Evolutionary conservation across 2,888 invertebrate genomes (phyloP).

Genomic region (Acanthoscelides obtectus): DNA sequence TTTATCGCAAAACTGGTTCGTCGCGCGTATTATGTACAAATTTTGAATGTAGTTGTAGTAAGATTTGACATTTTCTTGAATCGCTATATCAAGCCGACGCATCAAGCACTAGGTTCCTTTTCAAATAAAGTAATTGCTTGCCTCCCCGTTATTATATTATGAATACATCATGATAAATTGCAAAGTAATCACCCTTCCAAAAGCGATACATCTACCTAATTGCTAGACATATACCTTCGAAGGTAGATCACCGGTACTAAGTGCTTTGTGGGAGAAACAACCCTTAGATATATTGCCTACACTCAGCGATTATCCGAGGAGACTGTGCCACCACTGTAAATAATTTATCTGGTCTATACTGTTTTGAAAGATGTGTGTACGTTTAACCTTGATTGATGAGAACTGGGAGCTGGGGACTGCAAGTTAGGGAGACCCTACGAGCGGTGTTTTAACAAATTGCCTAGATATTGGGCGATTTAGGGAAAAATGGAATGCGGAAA

Average conservation of each 20-base stretch:
- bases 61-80: too few species aligned
- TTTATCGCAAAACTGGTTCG: too few species aligned
- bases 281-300: not conserved
- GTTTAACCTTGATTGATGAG: constrained; percentile 5
- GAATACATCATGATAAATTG: too few species aligned
- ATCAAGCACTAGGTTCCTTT: too few species aligned
- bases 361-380: constrained; percentile 5
- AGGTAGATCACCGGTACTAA: not conserved
- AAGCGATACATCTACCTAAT: not conserved
- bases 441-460: not conserved
- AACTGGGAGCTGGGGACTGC: not conserved
- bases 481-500: not conserved
- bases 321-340: not conserved
- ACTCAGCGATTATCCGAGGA: not conserved
- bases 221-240: not conserved
- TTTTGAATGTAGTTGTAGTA: too few species aligned
- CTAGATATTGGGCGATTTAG: not conserved
- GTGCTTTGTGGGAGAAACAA: not conserved
- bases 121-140: too few species aligned
- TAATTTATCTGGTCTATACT: not conserved
- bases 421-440: not conserved
- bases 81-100: too few species aligned
- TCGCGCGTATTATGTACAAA: too few species aligned
- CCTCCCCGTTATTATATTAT: too few species aligned
- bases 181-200: too few species aligned